Conservation (phyloP, 2,797 vertebrate species). For the Ispidina picta region DNA sequence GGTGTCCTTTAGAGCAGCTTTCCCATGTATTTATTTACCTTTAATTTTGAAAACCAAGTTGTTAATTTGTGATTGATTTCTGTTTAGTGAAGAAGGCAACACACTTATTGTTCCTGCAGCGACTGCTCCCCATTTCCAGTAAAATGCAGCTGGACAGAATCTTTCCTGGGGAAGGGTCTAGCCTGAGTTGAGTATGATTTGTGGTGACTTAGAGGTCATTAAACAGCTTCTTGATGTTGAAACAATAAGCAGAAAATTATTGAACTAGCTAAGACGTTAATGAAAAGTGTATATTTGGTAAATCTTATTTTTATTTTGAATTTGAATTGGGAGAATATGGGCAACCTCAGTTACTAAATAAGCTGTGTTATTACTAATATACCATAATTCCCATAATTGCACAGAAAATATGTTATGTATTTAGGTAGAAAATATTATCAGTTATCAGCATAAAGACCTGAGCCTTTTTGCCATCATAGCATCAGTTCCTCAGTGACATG, state of each 20-base stretch:
- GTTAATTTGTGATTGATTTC: neutral
- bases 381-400: neutral
- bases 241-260: neutral
- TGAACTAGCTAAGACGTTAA: neutral
- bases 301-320: neutral
- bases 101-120: neutral
- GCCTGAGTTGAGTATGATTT: neutral
- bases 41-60: slow-evolving; percentile 19
- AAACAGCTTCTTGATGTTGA: neutral
- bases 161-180: neutral
- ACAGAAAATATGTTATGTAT: neutral
- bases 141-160: neutral
- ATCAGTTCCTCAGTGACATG: neutral
- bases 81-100: neutral
- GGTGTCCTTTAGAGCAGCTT: slow-evolving; percentile 20
- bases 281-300: neutral
- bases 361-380: neutral
- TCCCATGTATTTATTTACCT: slow-evolving; percentile 12
- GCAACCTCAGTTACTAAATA: neutral
- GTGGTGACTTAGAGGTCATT: neutral
- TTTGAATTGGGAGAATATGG: neutral
- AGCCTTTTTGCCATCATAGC: neutral
- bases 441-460: neutral
- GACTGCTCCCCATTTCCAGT: neutral
- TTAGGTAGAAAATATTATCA: neutral